A percentile compares a stretch with the other conserved stretches of the same genome.
Evolutionary conservation across 2,888 invertebrate species (phyloP).

Genomic region (Opisthograptis luteolata): DNA sequence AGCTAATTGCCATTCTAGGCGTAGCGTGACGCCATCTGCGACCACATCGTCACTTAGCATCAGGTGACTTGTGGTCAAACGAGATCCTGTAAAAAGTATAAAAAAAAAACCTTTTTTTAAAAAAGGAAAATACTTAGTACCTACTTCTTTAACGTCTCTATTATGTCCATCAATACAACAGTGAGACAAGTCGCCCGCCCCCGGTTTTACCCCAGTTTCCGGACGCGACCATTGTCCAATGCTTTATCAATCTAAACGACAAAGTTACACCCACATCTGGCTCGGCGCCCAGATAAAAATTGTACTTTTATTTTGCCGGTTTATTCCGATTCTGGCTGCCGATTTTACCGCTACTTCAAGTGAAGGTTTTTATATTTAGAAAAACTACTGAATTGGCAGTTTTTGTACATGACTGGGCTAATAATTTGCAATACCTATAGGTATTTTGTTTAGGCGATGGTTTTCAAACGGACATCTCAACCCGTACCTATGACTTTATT

Average conservation of each 20-base stretch:
- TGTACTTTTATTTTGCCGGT: constrained; percentile 43
- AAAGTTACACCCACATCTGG: constrained; percentile 47
- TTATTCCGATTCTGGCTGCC: constrained; percentile 22
- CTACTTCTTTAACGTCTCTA: neutral
- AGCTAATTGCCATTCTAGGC: too few species aligned
- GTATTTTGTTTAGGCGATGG: too few species aligned
- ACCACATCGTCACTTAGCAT: too few species aligned
- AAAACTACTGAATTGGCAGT: neutral
- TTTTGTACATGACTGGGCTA: too few species aligned
- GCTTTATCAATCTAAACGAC: constrained; percentile 54
- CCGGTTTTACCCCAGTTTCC: constrained; percentile 24
- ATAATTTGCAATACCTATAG: too few species aligned
- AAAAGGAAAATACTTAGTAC: too few species aligned
- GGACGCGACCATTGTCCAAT: constrained; percentile 43
- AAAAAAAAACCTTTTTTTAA: too few species aligned
- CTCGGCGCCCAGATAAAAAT: constrained; percentile 41
- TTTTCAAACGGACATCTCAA: too few species aligned
- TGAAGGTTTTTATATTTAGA: constrained; percentile 19
- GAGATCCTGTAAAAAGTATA: too few species aligned
- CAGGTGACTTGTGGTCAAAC: too few species aligned
- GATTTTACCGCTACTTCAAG: constrained; percentile 31
- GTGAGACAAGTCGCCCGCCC: constrained; percentile 14
- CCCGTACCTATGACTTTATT: too few species aligned
- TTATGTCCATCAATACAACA: constrained; percentile 14
- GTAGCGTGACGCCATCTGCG: too few species aligned